Base-by-base conservation (phyloP, 2,888 invertebrate genomes). In the Callyntrura sp. region DNA sequence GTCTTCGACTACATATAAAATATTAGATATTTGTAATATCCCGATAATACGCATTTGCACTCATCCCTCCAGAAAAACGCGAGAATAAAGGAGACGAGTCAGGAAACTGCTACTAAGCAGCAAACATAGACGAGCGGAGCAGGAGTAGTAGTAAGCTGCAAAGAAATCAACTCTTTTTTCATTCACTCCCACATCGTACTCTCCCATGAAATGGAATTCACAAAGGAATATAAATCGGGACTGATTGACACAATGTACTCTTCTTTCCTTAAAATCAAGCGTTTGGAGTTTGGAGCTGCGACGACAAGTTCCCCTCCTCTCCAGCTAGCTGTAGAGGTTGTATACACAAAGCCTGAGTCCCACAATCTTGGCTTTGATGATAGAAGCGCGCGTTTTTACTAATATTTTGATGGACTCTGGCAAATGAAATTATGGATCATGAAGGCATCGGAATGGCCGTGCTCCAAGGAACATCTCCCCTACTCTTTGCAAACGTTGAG, bases 201-300 rank as follows among this genome's bases (percentile, higher is more conserved):
- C 78, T 86, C 20, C 35, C 51, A 70, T 62, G 25, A 25, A 17
- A 17, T 25, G 28, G 43, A 57, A 86, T 68, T 28, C 79, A 57
- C 86, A 55, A 68, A 35, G 76, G 57, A 62, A 45, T 48, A 65
- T 48, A 78, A 88, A 87, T 60, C 70, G 12, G 65, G 70, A 81
- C 57, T 88, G 88, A 88, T 88, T 88, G 88, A 88, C 88, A 88
- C 83, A 48, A 51, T 25, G n/a, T 51, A 6, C 51, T 9, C 51
- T n/a, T 5, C 23, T 76, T 25, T 23, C 48, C 48, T 68, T 20
- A 11, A 73, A 62, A 62, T 62, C 62, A 62, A 28, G 23, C 28
- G 14, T 62, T 25, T 62, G n/a, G n/a, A n/a, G n/a, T n/a, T n/a
- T n/a, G n/a, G n/a, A n/a, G n/a, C n/a, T n/a, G n/a, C 28, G 1